These are phyloP conservation scores for Ophioninae sp. DNA, from an alignment of 2,888 invertebrate genomes.

Conservation along the genomic window DNA sequence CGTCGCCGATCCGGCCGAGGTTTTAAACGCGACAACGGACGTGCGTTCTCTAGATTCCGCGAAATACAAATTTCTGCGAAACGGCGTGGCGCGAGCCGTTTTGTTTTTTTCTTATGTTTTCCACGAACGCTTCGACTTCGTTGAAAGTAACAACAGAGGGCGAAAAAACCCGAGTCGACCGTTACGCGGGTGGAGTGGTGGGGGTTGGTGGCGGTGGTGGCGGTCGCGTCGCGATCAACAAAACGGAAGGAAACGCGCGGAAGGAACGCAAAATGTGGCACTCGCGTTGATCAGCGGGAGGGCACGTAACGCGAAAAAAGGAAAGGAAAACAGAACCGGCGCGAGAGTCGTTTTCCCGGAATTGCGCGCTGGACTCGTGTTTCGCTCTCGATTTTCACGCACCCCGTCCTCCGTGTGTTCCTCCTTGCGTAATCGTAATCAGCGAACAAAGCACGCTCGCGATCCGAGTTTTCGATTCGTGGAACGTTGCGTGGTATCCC, in stretches of 20 bases:
- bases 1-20: not conserved
- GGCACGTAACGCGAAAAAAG: slow-evolving; percentile 15
- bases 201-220: not conserved
- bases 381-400: slow-evolving; percentile 21
- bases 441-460: slow-evolving; percentile 6
- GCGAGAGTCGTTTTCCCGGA: not conserved
- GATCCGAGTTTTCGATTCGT: not conserved
- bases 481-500: slow-evolving; percentile 24
- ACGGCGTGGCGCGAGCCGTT: not conserved
- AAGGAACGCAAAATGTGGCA: slow-evolving; percentile 14
- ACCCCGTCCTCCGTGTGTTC: slow-evolving; percentile 1
- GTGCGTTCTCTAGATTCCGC: slow-evolving; percentile 22
- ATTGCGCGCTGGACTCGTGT: not conserved
- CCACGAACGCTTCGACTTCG: not conserved
- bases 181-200: not conserved
- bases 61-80: slow-evolving; percentile 26
- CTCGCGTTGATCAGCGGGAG: slow-evolving; percentile 5
- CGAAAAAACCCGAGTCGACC: not conserved
- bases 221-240: slow-evolving; percentile 36
- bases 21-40: not conserved
- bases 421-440: not conserved
- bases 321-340: slow-evolving; percentile 26
- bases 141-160: not conserved
- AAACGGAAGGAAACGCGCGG: slow-evolving; percentile 13
- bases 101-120: not conserved